These are phyloP conservation scores for Taeniopygia guttata DNA, from an alignment of 2,797 vertebrate genomes.

Conservation along the genomic window DNA sequence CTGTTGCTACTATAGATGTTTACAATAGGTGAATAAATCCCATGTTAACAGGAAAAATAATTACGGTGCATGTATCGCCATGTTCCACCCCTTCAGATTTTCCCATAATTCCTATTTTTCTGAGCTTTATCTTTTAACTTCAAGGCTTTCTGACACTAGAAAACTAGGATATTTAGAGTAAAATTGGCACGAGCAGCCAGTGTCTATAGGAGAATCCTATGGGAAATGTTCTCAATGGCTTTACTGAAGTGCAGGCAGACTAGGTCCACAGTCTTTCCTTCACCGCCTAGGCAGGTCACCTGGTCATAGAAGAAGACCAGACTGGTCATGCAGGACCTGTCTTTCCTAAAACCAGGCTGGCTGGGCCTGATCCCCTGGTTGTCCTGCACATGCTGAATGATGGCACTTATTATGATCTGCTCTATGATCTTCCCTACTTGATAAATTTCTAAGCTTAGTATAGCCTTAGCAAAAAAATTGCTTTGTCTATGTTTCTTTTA, in stretches of 20 bases:
- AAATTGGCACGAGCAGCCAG: not conserved
- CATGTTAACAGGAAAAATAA: not conserved
- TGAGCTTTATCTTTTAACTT: not conserved
- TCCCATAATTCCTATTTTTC: not conserved
- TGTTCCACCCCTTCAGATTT: not conserved
- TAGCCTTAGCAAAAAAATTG: not conserved
- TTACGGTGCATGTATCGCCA: fast-evolving
- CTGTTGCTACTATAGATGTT: not conserved
- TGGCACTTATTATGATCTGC: not conserved
- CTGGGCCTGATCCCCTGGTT: not conserved
- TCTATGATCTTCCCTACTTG: not conserved
- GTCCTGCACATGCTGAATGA: not conserved
- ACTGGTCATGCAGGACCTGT: not conserved
- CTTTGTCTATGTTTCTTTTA: not conserved
- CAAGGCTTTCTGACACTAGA: not conserved
- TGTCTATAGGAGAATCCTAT: not conserved
- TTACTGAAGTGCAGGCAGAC: not conserved
- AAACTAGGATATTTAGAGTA: not conserved
- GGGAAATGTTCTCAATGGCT: not conserved
- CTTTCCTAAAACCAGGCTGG: not conserved
- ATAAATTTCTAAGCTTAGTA: not conserved
- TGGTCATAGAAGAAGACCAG: not conserved
- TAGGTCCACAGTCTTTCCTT: not conserved
- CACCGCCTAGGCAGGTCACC: not conserved
- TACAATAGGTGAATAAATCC: not conserved